phyloP scores from a whole-genome alignment of 2,888 invertebrate genomes.

The Aethes cnicana region DNA sequence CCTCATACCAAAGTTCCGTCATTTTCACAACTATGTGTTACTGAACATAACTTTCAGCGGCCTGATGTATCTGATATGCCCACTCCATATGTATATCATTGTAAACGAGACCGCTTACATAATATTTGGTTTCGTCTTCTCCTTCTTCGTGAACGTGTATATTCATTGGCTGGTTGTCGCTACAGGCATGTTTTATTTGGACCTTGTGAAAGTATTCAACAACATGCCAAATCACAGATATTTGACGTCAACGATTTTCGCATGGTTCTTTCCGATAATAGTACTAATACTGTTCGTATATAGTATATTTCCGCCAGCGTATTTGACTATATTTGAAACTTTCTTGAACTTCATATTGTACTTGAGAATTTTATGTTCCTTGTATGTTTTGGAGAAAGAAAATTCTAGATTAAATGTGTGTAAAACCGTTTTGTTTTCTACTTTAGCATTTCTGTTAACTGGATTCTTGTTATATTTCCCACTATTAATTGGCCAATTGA shows the following conservation, averaged over 20 bases:
- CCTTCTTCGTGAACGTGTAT: constrained; percentile 9
- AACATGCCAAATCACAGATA: background rate
- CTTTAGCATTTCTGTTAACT: constrained; percentile 15
- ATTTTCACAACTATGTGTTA: constrained; percentile 18
- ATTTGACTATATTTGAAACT: constrained; percentile 18
- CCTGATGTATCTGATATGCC: constrained; percentile 7
- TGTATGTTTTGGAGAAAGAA: constrained; percentile 1
- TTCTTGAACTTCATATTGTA: constrained; percentile 16
- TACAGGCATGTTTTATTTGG: constrained; percentile 13
- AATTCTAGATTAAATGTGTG: constrained; percentile 1
- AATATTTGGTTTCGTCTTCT: background rate
- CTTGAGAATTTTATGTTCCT: constrained; percentile 4
- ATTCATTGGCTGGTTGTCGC: constrained; percentile 22
- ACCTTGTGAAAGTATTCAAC: constrained; percentile 18
- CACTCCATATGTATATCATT: constrained; percentile 10
- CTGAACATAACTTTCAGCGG: constrained; percentile 19
- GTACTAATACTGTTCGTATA: constrained; percentile 2
- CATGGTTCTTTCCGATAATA: constrained; percentile 16
- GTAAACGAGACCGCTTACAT: background rate
- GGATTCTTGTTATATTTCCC: constrained; percentile 24
- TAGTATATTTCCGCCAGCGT: constrained; percentile 15
- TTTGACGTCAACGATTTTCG: constrained; percentile 9
- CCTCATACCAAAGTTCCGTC: constrained; percentile 10
- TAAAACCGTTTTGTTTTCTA: constrained; percentile 5
- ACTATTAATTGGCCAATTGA: background rate